These are phyloP conservation scores for Lycocerus yunnanus DNA, from an alignment of 2,888 invertebrate genomes.

Conservation along the genomic window DNA sequence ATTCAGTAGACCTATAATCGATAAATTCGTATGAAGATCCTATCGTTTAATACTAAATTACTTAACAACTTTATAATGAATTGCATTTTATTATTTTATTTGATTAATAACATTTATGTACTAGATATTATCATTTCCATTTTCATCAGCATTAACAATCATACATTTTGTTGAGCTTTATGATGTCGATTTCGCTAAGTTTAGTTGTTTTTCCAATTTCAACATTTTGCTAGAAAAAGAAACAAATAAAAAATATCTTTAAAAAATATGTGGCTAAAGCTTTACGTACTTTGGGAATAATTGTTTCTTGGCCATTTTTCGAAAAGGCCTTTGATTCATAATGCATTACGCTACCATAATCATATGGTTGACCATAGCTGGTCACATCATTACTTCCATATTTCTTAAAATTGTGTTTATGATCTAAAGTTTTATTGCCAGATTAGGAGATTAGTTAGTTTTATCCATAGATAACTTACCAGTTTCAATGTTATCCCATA, in stretches of 20 bases:
- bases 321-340: slow-evolving; percentile 71
- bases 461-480: too few species aligned
- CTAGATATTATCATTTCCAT: too few species aligned
- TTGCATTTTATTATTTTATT: too few species aligned
- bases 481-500: slow-evolving; percentile 71
- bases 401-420: slow-evolving; percentile 1
- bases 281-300: slow-evolving; percentile 49
- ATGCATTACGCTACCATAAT: slow-evolving; percentile 76
- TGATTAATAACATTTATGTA: too few species aligned
- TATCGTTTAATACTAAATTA: too few species aligned
- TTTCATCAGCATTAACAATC: slow-evolving; percentile 16
- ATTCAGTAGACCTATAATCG: too few species aligned
- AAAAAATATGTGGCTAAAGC: background rate
- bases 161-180: slow-evolving; percentile 45
- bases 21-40: too few species aligned
- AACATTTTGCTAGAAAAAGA: slow-evolving; percentile 47
- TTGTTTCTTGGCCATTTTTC: slow-evolving; percentile 68
- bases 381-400: slow-evolving; percentile 58
- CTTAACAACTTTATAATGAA: too few species aligned
- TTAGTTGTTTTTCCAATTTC: slow-evolving; percentile 43
- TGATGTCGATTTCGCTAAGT: background rate
- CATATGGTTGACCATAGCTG: slow-evolving; percentile 70
- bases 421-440: background rate
- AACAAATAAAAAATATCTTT: background rate
- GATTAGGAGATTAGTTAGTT: too few species aligned